A percentile compares a stretch with the other conserved stretches of the same genome.
phyloP scores from a whole-genome alignment of 2,113 vertebrate species.

The Bos taurus region ARS-UCD2.0 NC_037338.1:3367501-3368000 shows the following conservation, averaged over 20 bases:
- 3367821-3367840: not conserved
- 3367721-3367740: not conserved
- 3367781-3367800: not conserved
- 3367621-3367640: not conserved
- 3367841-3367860: not conserved
- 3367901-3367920: not conserved
- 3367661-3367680: not conserved
- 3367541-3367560: not conserved
- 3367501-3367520: not conserved
- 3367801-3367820: not conserved
- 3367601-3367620: not conserved
- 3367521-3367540: not conserved
- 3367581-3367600: not conserved
- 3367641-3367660: not conserved
- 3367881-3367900: not conserved
- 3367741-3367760: not conserved
- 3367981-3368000: not conserved
- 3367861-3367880: not conserved
- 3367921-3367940: not conserved
- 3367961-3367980: not conserved
- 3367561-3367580: not conserved
- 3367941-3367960: not conserved
- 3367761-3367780: not conserved
- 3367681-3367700: accelerated
- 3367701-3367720: not conserved